Evolutionary conservation across 2,888 invertebrate genomes (phyloP), one percentile per base, ranked within the genome.

Genomic region (Drosophila putrida): DNA sequence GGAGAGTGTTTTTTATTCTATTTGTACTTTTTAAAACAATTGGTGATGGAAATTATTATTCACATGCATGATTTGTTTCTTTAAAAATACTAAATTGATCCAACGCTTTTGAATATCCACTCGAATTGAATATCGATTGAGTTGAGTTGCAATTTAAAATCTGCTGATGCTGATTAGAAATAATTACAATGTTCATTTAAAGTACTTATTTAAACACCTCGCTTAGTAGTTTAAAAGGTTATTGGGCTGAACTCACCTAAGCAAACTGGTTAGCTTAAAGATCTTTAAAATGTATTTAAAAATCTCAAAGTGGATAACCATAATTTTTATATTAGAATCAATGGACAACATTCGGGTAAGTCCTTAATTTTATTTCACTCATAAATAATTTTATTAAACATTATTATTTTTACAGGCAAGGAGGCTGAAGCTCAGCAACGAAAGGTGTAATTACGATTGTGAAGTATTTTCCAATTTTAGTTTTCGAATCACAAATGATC

Each of bases 391-490:
- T 6, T 38, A 15, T 10, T 41, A 4, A 10, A 1, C 20, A 20
- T 5, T 10, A 15, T 31, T 20, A 4, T n/a, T 20, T 10, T 6
- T 10, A n/a, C n/a, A 60, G 60, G 60, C 53, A 10, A 54, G 9
- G 4, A 36, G 25, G 43, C 4, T 36, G 10, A 35, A 15, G 5
- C 44, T 54, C 6, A 36, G 20, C 8, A 31, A 35, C 8, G 28
- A 28, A 20, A 5, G 3, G 11, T 61, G 54, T n/a, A 31, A 6
- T 4, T 36, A 10, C 31, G 13, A 61, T 20, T n/a, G 28, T 0
- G 31, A 61, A 1, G 20, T 44, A 8, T 31, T 61, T 35, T 28
- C 20, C 4, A 60, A 61, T 28, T 44, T 54, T 43, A 28, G 35
- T 4, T 4, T 44, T 10, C 43, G n/a, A 61, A 31, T 46, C 4